Evolutionary conservation across 1,140 invertebrate species (phyloP), one percentile per base, ranked within the genome.

Genomic region (Zaprionus inermis): DNA sequence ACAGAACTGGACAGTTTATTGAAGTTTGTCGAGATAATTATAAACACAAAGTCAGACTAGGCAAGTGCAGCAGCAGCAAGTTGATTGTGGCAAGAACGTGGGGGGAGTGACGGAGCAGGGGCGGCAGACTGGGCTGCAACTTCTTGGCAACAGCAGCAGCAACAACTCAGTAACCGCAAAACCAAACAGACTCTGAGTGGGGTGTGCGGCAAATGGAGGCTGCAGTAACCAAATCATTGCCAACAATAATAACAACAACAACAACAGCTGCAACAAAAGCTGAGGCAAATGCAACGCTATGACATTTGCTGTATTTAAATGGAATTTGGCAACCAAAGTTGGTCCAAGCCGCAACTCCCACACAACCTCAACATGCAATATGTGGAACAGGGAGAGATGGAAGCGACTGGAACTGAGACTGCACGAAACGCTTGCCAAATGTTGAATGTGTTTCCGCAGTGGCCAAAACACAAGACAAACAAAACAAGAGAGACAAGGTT

Each of bases 381-480:
- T 81, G 65, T 68, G 66, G 38, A n/a, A 44, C 16, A 18, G 54
- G 28, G 10, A 14, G 30, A 18, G 12, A 34, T 49, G 18, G 16
- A 11, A 38, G 5, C 1, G 46, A n/a, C n/a, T 28, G 24, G 24
- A 28, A 28, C 24, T 28, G 24, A 28, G 24, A 28, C 24, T 28
- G 24, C 24, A 28, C 24, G 70, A 41, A 63, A 46, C 73, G 65
- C 72, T 77, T 86, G 83, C 84, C 83, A 83, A 86, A 86, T 86
- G 86, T 81, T 80, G 78, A 83, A 86, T 83, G 76, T 88, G 70
- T 74, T 77, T 83, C 83, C 83, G 83, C 83, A 86, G 75, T 86
- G 76, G 58, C 84, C 80, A 78, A 82, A 86, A 64, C 68, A 83
- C 82, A 84, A 80, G 74, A 66, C 67, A 81, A 81, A 84, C 67